phyloP scores from a whole-genome alignment of 2,113 vertebrate species.

The Actenoides lindsayi region DNA sequence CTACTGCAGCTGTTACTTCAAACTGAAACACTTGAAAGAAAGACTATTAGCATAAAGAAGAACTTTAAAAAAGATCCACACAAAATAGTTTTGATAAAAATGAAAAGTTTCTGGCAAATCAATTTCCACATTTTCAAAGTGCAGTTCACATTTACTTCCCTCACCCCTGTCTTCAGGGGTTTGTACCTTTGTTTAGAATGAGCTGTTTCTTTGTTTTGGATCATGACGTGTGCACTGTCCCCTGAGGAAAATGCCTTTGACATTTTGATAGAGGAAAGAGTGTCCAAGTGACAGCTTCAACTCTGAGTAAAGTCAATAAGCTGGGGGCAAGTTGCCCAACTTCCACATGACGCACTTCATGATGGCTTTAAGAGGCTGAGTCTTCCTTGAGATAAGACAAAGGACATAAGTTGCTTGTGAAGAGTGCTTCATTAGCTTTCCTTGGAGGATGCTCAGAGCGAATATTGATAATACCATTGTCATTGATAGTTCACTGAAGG shows the following conservation, averaged over 20 bases:
- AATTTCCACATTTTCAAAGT: neutral
- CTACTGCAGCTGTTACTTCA: neutral
- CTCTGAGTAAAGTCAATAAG: conserved; percentile 29
- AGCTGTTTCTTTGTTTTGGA: neutral
- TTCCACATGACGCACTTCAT: conserved; percentile 39
- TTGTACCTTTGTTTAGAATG: neutral
- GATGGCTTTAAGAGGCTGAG: conserved; percentile 25
- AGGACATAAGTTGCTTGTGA: neutral
- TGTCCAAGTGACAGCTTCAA: neutral
- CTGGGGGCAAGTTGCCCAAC: neutral
- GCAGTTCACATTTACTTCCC: neutral
- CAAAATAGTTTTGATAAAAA: neutral
- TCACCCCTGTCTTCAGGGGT: neutral
- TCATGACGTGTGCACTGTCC: neutral
- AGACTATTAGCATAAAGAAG: neutral
- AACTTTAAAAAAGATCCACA: neutral
- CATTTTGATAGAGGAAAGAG: conserved; percentile 12
- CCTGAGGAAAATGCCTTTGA: conserved; percentile 39
- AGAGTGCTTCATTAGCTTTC: conserved; percentile 48
- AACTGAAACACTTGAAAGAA: neutral
- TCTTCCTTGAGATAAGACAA: conserved; percentile 31
- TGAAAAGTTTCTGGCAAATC: neutral
- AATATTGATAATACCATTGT: conserved; percentile 69
- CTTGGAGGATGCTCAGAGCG: neutral
- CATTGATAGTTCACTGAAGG: conserved; percentile 63